Percentiles rank a stretch among this genome's conserved stretches.
phyloP scores from a whole-genome alignment of 2,113 vertebrate genomes.

The Urocolius indicus region DNA sequence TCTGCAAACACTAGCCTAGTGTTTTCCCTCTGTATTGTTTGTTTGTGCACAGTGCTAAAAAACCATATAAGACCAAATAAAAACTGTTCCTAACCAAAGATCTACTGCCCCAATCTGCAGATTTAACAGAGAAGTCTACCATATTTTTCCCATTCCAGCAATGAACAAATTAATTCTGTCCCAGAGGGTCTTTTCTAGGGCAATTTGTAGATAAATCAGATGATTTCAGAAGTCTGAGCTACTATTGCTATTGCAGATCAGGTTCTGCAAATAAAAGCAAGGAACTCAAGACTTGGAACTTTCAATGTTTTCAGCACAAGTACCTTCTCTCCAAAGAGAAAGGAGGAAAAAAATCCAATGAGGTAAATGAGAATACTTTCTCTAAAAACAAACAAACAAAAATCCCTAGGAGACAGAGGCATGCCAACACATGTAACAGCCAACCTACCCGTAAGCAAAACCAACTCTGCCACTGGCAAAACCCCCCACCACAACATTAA shows the following conservation, averaged over 20 bases:
- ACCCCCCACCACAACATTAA: not conserved
- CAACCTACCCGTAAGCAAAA: not conserved
- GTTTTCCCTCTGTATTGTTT: not conserved
- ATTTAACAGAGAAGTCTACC: too few species aligned
- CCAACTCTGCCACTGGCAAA: not conserved
- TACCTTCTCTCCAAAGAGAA: not conserved
- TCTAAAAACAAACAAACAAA: not conserved
- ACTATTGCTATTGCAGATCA: not conserved
- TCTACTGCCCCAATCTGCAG: not conserved
- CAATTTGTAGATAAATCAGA: not conserved
- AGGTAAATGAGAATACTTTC: not conserved
- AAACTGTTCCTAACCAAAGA: not conserved
- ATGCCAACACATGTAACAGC: not conserved
- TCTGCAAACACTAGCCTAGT: not conserved
- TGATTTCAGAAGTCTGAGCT: not conserved
- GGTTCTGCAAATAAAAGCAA: not conserved
- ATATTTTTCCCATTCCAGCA: not conserved
- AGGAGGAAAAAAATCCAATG: not conserved
- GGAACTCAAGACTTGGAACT: not conserved
- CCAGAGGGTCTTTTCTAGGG: not conserved
- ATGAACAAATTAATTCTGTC: not conserved
- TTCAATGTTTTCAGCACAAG: not conserved
- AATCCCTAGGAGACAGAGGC: not conserved
- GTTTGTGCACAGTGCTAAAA: not conserved
- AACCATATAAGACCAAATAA: not conserved